Conservation (phyloP, 2,113 vertebrate species). For the Rostratula benghalensis region DNA sequence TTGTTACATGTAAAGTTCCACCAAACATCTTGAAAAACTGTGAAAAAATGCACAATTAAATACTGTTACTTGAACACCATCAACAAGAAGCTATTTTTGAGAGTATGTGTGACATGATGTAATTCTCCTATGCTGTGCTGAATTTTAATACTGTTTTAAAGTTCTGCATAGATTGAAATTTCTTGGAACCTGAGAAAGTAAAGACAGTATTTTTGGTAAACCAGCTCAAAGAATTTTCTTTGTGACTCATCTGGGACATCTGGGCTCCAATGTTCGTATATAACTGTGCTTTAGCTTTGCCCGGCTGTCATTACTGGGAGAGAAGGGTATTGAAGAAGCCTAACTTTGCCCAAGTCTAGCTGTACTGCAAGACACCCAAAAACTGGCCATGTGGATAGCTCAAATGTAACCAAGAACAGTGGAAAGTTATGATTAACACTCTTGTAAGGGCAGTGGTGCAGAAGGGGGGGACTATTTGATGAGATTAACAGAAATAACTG, state of each 20-base stretch:
- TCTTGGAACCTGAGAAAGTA: not conserved
- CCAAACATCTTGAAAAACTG: conserved; percentile 3
- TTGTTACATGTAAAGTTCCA: not conserved
- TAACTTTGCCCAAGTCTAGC: not conserved
- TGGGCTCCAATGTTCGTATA: not conserved
- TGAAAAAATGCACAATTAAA: conserved; percentile 41
- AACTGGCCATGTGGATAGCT: not conserved
- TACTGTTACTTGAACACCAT: conserved; percentile 33
- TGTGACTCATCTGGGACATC: not conserved
- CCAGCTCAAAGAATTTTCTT: not conserved
- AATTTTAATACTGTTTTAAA: conserved; percentile 11
- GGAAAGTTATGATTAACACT: not conserved
- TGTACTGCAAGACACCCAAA: not conserved
- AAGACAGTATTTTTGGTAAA: not conserved
- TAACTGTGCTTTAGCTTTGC: not conserved
- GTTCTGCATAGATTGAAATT: not conserved
- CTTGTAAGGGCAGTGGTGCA: not conserved
- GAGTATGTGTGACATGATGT: not conserved
- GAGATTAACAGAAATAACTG: not conserved
- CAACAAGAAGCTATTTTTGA: conserved; percentile 49
- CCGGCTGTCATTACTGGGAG: not conserved
- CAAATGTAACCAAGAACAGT: not conserved
- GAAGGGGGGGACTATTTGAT: not conserved
- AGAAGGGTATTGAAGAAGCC: not conserved
- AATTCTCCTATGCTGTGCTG: not conserved